Evolutionary conservation across 2,797 vertebrate genomes (phyloP).

Genomic region (Crax fasciolata): DNA sequence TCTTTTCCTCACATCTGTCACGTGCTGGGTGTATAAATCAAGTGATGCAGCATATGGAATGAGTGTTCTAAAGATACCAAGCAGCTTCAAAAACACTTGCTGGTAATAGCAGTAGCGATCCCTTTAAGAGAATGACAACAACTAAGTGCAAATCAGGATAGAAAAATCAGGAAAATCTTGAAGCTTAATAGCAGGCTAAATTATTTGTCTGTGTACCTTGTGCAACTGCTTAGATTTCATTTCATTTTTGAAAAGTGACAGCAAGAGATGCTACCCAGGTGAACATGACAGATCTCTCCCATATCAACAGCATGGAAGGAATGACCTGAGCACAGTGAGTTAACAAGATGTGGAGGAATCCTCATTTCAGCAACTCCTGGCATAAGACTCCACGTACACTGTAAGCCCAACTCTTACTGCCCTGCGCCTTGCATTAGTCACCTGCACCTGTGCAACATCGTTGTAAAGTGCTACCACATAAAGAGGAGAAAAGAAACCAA

Average conservation of each 20-base stretch:
- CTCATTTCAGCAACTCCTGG: background rate
- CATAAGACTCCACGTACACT: background rate
- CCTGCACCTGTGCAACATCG: background rate
- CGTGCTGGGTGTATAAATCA: background rate
- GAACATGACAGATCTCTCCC: background rate
- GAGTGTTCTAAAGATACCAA: background rate
- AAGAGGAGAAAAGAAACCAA: background rate
- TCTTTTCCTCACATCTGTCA: background rate
- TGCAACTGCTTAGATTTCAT: accelerated
- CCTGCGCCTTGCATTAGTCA: background rate
- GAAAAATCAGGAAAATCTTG: background rate
- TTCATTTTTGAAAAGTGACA: background rate
- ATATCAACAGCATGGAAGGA: background rate
- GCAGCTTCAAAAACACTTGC: background rate
- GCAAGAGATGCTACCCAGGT: background rate
- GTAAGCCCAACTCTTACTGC: background rate
- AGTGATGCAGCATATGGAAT: background rate
- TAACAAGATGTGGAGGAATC: background rate
- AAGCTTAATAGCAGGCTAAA: background rate
- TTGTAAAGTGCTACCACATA: background rate
- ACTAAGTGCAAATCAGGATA: background rate
- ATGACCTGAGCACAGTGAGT: background rate
- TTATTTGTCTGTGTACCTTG: background rate
- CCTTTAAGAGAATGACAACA: background rate
- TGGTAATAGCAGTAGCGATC: background rate